phyloP scores from a whole-genome alignment of 2,888 invertebrate genomes.

The Microplitis deprimator region DNA sequence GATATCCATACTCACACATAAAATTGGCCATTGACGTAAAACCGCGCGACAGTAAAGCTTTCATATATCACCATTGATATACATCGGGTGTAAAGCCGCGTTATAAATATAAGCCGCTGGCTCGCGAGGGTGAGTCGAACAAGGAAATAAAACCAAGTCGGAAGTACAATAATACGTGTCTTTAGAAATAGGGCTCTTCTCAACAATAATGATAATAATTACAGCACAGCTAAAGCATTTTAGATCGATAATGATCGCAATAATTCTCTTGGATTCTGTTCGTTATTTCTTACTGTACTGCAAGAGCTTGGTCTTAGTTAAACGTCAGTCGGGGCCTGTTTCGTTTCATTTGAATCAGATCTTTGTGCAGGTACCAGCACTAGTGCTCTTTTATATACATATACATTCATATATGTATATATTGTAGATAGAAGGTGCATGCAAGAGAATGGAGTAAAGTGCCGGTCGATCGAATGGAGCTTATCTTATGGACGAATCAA shows the following conservation, averaged over 20 bases:
- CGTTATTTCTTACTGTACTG: slow-evolving; percentile 13
- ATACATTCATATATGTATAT: slow-evolving; percentile 22
- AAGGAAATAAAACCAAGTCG: neutral
- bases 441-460: neutral
- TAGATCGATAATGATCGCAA: slow-evolving; percentile 7
- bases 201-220: neutral
- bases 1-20: neutral
- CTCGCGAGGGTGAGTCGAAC: neutral
- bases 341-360: slow-evolving; percentile 21
- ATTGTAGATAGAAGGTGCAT: neutral
- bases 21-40: slow-evolving; percentile 29
- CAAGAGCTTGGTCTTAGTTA: neutral
- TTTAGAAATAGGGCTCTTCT: neutral
- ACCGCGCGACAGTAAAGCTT: neutral
- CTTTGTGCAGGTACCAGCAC: neutral
- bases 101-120: neutral
- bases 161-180: neutral
- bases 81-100: neutral
- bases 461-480: slow-evolving; percentile 37
- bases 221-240: neutral
- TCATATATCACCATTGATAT: slow-evolving; percentile 5
- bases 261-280: slow-evolving; percentile 3
- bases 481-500: slow-evolving; percentile 39
- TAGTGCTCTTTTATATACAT: slow-evolving; percentile 12
- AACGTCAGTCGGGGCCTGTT: neutral